Evolutionary conservation across 2,797 vertebrate species (phyloP), one percentile per base, ranked within the genome.

Genomic region (Etheostoma nigrum): DNA sequence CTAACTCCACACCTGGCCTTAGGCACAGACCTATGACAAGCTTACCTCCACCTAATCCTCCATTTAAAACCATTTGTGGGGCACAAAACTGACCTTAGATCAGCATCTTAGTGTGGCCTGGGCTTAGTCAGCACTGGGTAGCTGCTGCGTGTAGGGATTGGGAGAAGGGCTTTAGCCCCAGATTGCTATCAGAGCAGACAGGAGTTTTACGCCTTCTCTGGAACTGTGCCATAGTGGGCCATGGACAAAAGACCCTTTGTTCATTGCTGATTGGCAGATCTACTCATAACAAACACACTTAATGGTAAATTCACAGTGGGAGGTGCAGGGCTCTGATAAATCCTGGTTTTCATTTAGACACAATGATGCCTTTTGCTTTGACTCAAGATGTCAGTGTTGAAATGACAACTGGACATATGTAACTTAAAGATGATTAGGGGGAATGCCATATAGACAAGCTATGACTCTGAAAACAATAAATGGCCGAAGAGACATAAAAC

Each of bases 141-240:
- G 90, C 84, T 87, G 71, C 82, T 67, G 88, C 65, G 36, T 89
- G 91, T 92, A 81, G 77, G 90, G 76, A 89, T 85, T 85, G 85
- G 79, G 74, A 86, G 84, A 86, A 69, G 79, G 88, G 87, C 86
- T 94, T 93, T 91, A 92, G 91, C 91, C 89, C 61, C 87, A 95
- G 94, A 94, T 95, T 79, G 84, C 91, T 93, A 93, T 95, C 94
- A 84, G 89, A 90, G 85, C 80, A 85, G 91, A 93, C 91, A 88
- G 82, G 84, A 91, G 91, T 92, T 94, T 92, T 86, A 91, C 88
- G 85, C 91, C 79, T 84, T 91, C 83, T 84, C 84, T 93, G 91
- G 93, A 93, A 73, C 86, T 85, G 84, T 84, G 90, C 93, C 91
- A 92, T 52, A 45, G 67, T 42, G 53, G 79, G 60, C 77, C 48